Evolutionary conservation across 2,797 vertebrate species (phyloP).

Genomic region (Clarias platycephalus): DNA sequence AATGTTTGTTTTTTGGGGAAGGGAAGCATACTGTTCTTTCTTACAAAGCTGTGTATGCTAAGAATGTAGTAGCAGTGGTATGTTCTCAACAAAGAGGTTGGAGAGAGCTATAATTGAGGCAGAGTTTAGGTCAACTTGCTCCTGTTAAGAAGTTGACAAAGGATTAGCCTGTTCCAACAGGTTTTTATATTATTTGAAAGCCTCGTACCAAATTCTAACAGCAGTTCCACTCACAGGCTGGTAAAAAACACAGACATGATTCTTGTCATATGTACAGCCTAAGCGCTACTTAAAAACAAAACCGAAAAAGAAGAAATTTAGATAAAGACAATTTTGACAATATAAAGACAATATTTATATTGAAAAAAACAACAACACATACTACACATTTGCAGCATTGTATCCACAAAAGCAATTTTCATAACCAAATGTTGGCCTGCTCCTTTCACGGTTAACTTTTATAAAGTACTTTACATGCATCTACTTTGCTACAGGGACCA

Average conservation of each 20-base stretch:
- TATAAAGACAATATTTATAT: neutral
- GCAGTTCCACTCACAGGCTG: neutral
- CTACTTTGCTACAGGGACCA: neutral
- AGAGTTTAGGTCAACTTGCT: neutral
- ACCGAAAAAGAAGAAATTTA: no score
- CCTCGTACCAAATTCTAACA: neutral
- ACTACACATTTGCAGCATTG: neutral
- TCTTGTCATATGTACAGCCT: neutral
- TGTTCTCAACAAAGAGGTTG: slow-evolving; percentile 7
- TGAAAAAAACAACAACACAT: neutral
- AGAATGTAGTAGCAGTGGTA: neutral
- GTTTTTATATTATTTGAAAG: slow-evolving; percentile 4
- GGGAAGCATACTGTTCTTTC: neutral
- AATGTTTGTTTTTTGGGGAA: neutral
- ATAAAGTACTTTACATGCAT: neutral
- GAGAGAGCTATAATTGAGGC: slow-evolving; percentile 3
- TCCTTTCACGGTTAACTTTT: neutral
- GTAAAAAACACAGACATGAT: neutral
- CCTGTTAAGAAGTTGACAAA: slow-evolving; percentile 16
- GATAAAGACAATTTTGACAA: no score
- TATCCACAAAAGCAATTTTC: neutral
- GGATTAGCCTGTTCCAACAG: slow-evolving; percentile 22
- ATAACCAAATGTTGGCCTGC: neutral
- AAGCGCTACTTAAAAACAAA: neutral
- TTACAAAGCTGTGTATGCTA: slow-evolving; percentile 1